A percentile compares a stretch with the other conserved stretches of the same genome.
Conservation (phyloP, 2,113 vertebrate genomes). For the Buteo buteo region DNA sequence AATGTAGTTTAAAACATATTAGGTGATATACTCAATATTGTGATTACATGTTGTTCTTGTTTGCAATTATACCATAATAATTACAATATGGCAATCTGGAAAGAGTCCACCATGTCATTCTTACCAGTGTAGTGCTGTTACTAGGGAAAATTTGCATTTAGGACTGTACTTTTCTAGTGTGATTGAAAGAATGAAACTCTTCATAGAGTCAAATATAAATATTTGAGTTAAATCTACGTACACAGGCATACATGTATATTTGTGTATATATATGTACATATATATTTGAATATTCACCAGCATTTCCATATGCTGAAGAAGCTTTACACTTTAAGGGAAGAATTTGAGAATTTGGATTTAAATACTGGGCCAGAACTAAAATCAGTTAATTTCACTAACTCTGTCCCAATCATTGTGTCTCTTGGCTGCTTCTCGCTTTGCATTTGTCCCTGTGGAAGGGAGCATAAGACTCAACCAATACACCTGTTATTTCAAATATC, state of each 20-base stretch:
- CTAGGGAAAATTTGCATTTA: not conserved
- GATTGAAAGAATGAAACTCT: not conserved
- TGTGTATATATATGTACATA: rapidly evolving
- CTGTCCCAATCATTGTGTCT: not conserved
- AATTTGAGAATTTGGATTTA: not conserved
- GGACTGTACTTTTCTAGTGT: not conserved
- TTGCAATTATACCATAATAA: not conserved
- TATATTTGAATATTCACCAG: not conserved
- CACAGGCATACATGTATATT: not conserved
- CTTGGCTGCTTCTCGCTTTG: not conserved
- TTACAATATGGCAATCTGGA: not conserved
- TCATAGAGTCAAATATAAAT: not conserved
- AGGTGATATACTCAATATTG: not conserved
- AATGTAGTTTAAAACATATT: not conserved
- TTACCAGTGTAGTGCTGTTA: not conserved
- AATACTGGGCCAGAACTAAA: not conserved
- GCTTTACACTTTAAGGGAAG: not conserved
- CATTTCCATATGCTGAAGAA: not conserved
- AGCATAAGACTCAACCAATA: not conserved
- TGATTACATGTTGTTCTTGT: not conserved
- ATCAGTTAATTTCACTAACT: not conserved
- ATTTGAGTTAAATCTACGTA: not conserved
- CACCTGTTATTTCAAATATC: not conserved
- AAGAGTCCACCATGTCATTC: not conserved
- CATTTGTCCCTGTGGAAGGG: not conserved